Evolutionary conservation across 2,113 vertebrate species (phyloP).

Genomic region (Cololabis saira): DNA sequence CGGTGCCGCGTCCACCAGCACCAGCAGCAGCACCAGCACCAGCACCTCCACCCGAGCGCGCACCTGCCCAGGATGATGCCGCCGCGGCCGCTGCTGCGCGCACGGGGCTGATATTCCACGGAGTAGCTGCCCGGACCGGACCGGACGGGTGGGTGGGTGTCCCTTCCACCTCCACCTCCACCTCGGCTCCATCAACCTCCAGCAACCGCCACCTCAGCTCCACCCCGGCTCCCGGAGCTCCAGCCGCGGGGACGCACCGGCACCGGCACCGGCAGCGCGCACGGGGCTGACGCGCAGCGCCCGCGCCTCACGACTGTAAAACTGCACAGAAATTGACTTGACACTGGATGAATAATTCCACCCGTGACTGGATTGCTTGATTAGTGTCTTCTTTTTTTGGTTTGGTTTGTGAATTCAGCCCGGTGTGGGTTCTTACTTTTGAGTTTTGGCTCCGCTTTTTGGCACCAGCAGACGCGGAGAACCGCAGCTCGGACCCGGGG

Average conservation of each 20-base stretch:
- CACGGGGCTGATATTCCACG: conserved; percentile 30
- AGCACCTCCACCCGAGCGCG: conserved; percentile 23
- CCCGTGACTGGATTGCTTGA: conserved; percentile 58
- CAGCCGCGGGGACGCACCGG: conserved; percentile 22
- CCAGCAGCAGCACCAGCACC: conserved; percentile 17
- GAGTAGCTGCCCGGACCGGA: conserved; percentile 63
- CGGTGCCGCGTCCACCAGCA: conserved; percentile 18
- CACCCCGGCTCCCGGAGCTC: too few relatives aligned
- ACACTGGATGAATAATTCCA: conserved; percentile 61
- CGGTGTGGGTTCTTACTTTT: conserved; percentile 63
- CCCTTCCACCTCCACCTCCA: conserved; percentile 19
- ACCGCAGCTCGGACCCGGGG: conserved; percentile 68
- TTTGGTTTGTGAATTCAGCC: background rate
- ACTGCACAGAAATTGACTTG: conserved; percentile 56
- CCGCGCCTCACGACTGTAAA: conserved; percentile 58
- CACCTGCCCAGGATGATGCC: conserved; percentile 56
- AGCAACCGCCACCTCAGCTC: too few relatives aligned
- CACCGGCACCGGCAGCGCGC: too few relatives aligned
- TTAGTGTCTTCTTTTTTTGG: conserved; percentile 19
- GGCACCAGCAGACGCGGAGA: conserved; percentile 63
- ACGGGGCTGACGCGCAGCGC: conserved; percentile 32
- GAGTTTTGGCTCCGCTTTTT: conserved; percentile 41
- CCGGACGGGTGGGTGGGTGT: too few relatives aligned
- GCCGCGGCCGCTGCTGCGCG: conserved; percentile 21
- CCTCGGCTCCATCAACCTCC: too few relatives aligned